Evolutionary conservation across 1,140 invertebrate genomes (phyloP).

Genomic region (Sminthurides bifidus): DNA sequence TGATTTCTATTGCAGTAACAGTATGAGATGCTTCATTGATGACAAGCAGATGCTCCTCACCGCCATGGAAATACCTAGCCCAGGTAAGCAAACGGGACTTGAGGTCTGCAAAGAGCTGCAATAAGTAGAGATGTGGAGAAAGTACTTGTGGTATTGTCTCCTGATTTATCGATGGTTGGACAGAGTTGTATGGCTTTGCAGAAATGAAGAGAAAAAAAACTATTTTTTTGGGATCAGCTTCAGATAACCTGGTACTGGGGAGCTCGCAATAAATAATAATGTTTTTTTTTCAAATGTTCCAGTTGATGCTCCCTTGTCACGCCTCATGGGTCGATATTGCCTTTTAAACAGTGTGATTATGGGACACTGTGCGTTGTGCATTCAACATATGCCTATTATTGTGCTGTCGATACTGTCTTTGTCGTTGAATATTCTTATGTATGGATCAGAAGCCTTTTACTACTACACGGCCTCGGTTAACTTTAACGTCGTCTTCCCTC

Average conservation of each 20-base stretch:
- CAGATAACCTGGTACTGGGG: not conserved
- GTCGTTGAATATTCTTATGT: constrained; percentile 21
- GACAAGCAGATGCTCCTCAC: constrained; percentile 14
- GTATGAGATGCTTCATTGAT: constrained; percentile 28
- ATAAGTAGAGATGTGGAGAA: too few species aligned
- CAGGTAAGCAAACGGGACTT: constrained; percentile 11
- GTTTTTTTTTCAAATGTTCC: too few species aligned
- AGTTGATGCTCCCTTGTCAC: constrained; percentile 14
- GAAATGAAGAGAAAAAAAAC: not conserved
- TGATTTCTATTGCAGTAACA: constrained; percentile 17
- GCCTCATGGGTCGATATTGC: constrained; percentile 28
- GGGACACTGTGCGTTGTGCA: constrained; percentile 29
- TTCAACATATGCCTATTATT: constrained; percentile 29
- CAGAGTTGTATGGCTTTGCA: too few species aligned
- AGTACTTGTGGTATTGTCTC: too few species aligned
- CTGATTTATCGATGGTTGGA: too few species aligned
- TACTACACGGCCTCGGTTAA: constrained; percentile 26
- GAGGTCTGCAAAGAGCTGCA: not conserved
- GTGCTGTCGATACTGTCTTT: constrained; percentile 24
- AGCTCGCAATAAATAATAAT: too few species aligned
- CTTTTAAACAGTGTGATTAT: constrained; percentile 26
- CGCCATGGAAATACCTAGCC: constrained; percentile 8
- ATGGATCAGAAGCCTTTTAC: constrained; percentile 30
- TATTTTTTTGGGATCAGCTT: too few species aligned
- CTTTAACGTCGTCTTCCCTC: constrained; percentile 29